Base-by-base conservation (phyloP, 37 sponge, comb jelly and placozoan genomes). In the Halisarca cf. caerulea region DNA sequence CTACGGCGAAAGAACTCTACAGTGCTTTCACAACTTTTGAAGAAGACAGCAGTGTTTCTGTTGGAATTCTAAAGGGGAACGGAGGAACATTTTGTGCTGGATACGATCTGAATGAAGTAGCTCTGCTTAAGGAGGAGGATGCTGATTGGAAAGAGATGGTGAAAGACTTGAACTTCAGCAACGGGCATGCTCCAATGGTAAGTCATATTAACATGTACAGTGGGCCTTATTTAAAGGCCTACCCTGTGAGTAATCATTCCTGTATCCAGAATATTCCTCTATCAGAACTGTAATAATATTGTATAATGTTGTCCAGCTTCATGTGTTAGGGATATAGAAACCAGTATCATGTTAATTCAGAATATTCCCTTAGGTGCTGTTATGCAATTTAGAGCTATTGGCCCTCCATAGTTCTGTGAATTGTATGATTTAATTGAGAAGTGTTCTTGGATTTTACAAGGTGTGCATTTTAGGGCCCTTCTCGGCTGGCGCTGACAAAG, bases 1-100 rank as follows among this genome's bases (percentile, higher is more conserved):
- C 35, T 20, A 92, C 90, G 23, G 92, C 92, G 0, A 57, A 40
- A 7, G 83, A 86, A 55, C 87, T 92, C 21, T 77, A 25, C 23
- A 23, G 40, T 39, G 90, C 89, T 2, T 92, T 92, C 42, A 11
- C 21, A 28, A 58, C 59, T 0, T 88, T 92, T 60, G 87, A 92
- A 2, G 24, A 27, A 1, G 86, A 86, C 41, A 71, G 75, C 5
- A 9, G 36, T 43, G 59, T 35, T 4, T 27, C 30, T 37, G 81
- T 79, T 38, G 89, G 80, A 42, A 85, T 92, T 2, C 47, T 92
- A 72, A 55, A 36, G 53, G 92, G 92, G 6, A 86, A 44, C 4
- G 89, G 90, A 32, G 89, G 84, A 23, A 83, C 53, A 17, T 92
- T 92, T 35, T 92, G 92, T 79, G 77, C 92, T 60, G 92, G 92